These are phyloP conservation scores for Grammatotria lemairii DNA, from an alignment of 2,113 vertebrate genomes.

Conservation along the genomic window DNA sequence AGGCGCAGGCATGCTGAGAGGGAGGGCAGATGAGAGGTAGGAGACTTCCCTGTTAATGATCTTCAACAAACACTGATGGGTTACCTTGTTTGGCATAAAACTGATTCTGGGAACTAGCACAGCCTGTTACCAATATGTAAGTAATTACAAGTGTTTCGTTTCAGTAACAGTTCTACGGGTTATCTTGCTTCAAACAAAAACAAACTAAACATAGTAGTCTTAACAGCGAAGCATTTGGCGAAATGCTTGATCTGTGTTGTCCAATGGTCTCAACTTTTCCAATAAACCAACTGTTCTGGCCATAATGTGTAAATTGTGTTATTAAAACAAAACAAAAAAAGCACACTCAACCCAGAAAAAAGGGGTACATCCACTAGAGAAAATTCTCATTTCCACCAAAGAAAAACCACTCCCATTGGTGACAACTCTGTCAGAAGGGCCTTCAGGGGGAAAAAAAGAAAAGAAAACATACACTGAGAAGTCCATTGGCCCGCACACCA, in stretches of 20 bases:
- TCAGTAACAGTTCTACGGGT: neutral
- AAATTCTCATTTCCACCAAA: neutral
- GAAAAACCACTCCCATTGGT: neutral
- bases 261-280: neutral
- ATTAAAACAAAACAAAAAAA: neutral
- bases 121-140: neutral
- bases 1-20: conserved; percentile 25
- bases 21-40: conserved; percentile 16
- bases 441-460: conserved; percentile 37
- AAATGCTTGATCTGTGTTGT: neutral
- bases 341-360: neutral
- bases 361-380: neutral
- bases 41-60: neutral
- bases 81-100: neutral
- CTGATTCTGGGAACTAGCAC: neutral
- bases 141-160: neutral
- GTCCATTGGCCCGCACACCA: conserved; percentile 65
- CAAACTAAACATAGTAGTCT: neutral
- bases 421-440: conserved; percentile 35
- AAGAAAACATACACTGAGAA: conserved; percentile 24
- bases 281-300: neutral
- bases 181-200: neutral
- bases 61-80: conserved; percentile 2
- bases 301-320: neutral
- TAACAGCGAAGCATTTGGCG: neutral